A percentile compares a stretch with the other conserved stretches of the same genome.
Evolutionary conservation across 1,140 invertebrate species (phyloP).

Genomic region (Riptortus pedestris): DNA sequence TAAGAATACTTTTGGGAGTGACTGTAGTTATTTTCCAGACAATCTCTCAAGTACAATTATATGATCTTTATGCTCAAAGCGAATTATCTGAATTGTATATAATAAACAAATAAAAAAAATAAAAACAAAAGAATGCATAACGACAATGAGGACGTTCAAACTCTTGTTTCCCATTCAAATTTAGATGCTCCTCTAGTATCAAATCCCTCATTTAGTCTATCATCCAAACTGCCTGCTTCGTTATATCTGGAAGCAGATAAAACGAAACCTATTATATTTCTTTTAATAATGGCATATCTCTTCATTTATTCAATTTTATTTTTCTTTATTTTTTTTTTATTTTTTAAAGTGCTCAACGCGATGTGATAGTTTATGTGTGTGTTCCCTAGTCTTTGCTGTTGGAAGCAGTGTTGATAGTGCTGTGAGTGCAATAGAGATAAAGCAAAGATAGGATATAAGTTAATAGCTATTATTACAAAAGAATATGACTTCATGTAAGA

Average conservation of each 20-base stretch:
- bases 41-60: slow-evolving; percentile 15
- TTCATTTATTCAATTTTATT: slow-evolving; percentile 16
- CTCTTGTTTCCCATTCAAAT: slow-evolving; percentile 28
- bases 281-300: background rate
- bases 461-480: slow-evolving; percentile 1
- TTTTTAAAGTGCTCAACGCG: background rate
- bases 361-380: slow-evolving; percentile 5
- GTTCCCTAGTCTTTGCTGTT: slow-evolving; percentile 3
- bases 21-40: too few species aligned
- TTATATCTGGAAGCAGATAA: slow-evolving; percentile 32
- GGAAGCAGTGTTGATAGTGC: slow-evolving; percentile 4
- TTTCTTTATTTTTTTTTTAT: background rate
- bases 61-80: background rate
- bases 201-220: slow-evolving; percentile 23
- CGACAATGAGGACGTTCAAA: slow-evolving; percentile 11
- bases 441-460: slow-evolving; percentile 6
- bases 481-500: background rate
- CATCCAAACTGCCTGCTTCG: slow-evolving; percentile 31
- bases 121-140: too few species aligned
- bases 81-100: background rate
- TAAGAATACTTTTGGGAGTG: too few species aligned
- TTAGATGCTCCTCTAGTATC: slow-evolving; percentile 21
- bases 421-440: slow-evolving; percentile 11
- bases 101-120: background rate
- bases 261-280: slow-evolving; percentile 21